Evolutionary conservation across 1,140 invertebrate species (phyloP), one percentile per base, ranked within the genome.

Genomic region (Contarinia nasturtii): DNA sequence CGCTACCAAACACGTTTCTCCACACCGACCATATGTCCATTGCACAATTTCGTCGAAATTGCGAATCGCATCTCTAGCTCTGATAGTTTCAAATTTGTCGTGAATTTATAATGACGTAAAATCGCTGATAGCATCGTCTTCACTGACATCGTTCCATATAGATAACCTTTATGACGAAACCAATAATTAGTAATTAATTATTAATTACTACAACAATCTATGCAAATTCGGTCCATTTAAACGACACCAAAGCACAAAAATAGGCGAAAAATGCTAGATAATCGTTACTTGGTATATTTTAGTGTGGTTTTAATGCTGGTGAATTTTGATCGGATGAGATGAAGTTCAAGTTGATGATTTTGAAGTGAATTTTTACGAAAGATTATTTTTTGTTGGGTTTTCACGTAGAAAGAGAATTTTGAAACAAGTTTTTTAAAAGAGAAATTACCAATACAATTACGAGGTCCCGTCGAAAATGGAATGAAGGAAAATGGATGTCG

Each of bases 391-490:
- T 36, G n/a, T 36, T 8, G 8, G 34, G 34, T 36, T 10, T 14
- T 11, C 27, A 44, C 2, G 15, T 44, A 8, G 27, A 3, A 27
- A 27, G 10, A 27, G 27, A 27, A 10, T 5, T 33, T 17, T 10
- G 11, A 14, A n/a, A n/a, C 27, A 45, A 12, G n/a, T 45, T 33
- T 33, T 15, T 19, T 33, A 11, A 45, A n/a, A 45, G n/a, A 36
- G 22, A n/a, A 17, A 22, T 50, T 55, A 65, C 65, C 76, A 33
- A 79, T 67, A 54, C 76, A 79, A 58, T 77, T 78, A 50, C 76
- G 62, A 2, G 69, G 67, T 19, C 76, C 75, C 44, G 64, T 73
- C 47, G 72, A 74, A 54, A 79, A 80, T 7, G 76, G 75, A 48
- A 78, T 59, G 53, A 68, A 80, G 18, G 64, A 62, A 51, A 64